A percentile compares a stretch with the other conserved stretches of the same genome.
These are phyloP conservation scores for Chymomyza caudatula DNA, from an alignment of 2,888 invertebrate species.

Conservation along the genomic window DNA sequence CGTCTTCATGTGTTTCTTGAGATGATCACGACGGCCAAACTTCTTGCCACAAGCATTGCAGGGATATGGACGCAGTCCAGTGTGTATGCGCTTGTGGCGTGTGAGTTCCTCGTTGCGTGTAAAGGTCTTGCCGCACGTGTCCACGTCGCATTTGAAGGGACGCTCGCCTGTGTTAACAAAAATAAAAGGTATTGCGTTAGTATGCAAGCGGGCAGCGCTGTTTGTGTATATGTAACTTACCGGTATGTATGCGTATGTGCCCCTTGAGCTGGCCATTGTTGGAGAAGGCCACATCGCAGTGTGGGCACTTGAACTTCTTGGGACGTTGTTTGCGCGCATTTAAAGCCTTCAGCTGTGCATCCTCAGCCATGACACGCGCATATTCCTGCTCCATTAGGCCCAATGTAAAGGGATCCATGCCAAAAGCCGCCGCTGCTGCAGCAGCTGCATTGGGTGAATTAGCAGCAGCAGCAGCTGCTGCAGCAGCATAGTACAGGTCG, in stretches of 20 bases:
- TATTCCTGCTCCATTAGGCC: constrained; percentile 85
- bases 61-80: constrained; percentile 90
- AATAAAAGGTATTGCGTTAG: not conserved
- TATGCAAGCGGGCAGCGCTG: not conserved
- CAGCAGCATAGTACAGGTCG: constrained; percentile 54
- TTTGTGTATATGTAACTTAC: constrained; percentile 76
- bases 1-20: constrained; percentile 95
- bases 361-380: constrained; percentile 84
- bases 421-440: constrained; percentile 54
- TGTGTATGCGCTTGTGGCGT: constrained; percentile 93
- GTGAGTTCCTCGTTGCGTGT: constrained; percentile 95
- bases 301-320: constrained; percentile 93
- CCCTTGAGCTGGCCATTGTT: constrained; percentile 95
- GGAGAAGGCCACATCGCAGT: constrained; percentile 94
- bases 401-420: constrained; percentile 74
- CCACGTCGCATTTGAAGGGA: constrained; percentile 91
- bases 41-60: constrained; percentile 93
- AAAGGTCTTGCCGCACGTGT: constrained; percentile 92
- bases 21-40: constrained; percentile 95
- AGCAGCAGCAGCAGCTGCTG: constrained; percentile 56
- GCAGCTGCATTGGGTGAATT: constrained; percentile 19
- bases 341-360: constrained; percentile 83
- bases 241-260: constrained; percentile 94
- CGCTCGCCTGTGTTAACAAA: constrained; percentile 84
- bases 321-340: constrained; percentile 88